Conservation (phyloP, 2,113 vertebrate genomes). For the Podocnemis expansa region DNA sequence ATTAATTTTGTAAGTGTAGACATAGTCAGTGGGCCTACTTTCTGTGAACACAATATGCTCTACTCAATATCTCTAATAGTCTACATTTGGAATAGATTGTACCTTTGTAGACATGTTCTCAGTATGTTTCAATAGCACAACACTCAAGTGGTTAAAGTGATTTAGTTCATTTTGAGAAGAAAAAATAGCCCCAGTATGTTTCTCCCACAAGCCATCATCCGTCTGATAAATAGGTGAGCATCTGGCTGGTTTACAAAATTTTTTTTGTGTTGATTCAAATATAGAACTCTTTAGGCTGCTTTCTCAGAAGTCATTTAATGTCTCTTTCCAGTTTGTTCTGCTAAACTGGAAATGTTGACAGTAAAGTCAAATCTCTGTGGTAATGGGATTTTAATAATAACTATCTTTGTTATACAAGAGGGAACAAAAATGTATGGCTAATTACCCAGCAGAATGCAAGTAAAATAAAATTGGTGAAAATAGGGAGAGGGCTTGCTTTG, state of each 20-base stretch:
- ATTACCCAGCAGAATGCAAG: not conserved
- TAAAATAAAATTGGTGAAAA: not conserved
- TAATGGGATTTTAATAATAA: not conserved
- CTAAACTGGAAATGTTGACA: not conserved
- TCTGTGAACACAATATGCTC: not conserved
- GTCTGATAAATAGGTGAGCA: not conserved
- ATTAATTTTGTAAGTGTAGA: too few relatives aligned
- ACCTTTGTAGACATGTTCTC: not conserved
- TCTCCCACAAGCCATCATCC: not conserved
- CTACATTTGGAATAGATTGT: not conserved
- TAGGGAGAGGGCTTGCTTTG: not conserved
- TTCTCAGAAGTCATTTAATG: not conserved
- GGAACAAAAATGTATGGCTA: not conserved
- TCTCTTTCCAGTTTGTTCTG: not conserved
- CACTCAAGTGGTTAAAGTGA: not conserved
- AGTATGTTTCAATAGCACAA: not conserved
- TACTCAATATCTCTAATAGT: not conserved
- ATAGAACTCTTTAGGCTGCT: not conserved
- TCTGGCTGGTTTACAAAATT: not conserved
- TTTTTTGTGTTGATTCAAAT: not conserved
- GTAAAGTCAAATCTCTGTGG: not conserved
- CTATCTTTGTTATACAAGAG: not conserved
- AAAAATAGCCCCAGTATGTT: not conserved
- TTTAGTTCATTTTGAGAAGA: not conserved
- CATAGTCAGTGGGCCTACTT: not conserved